Evolutionary conservation across 2,888 invertebrate genomes (phyloP).

Genomic region (Eudemis profundana): DNA sequence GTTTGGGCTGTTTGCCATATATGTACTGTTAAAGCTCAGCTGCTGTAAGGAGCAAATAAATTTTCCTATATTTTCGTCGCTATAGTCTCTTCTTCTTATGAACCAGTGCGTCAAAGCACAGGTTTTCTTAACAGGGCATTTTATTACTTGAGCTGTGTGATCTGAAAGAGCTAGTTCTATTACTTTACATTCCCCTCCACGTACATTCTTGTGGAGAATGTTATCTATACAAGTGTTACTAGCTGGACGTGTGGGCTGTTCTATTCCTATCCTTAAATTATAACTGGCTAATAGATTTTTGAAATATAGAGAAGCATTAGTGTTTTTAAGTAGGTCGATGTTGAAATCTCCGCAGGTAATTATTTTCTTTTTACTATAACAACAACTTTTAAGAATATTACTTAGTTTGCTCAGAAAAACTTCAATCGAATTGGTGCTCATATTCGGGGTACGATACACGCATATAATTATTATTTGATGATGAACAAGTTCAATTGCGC

Average conservation of each 20-base stretch:
- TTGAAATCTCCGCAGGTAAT: no score
- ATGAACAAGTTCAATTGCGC: background rate
- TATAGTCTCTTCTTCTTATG: background rate
- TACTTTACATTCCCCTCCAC: background rate
- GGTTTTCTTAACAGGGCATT: conserved; percentile 2
- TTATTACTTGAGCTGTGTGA: background rate
- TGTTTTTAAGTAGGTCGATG: conserved; percentile 7
- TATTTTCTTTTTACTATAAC: background rate
- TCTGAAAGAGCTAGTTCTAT: background rate
- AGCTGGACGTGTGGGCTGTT: background rate
- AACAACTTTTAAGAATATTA: no score
- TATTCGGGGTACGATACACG: background rate
- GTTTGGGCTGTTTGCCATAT: background rate
- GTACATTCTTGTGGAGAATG: background rate
- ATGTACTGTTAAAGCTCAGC: background rate
- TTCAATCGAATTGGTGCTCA: background rate
- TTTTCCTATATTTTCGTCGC: background rate
- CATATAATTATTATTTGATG: background rate
- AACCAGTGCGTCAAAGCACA: background rate
- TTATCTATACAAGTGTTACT: conserved; percentile 15
- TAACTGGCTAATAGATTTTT: background rate
- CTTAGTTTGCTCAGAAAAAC: background rate
- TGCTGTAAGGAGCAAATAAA: background rate
- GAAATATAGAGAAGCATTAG: background rate
- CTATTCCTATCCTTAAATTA: conserved; percentile 7